Conservation (phyloP, 2,797 vertebrate species). For the Aselliscus stoliczkanus region DNA sequence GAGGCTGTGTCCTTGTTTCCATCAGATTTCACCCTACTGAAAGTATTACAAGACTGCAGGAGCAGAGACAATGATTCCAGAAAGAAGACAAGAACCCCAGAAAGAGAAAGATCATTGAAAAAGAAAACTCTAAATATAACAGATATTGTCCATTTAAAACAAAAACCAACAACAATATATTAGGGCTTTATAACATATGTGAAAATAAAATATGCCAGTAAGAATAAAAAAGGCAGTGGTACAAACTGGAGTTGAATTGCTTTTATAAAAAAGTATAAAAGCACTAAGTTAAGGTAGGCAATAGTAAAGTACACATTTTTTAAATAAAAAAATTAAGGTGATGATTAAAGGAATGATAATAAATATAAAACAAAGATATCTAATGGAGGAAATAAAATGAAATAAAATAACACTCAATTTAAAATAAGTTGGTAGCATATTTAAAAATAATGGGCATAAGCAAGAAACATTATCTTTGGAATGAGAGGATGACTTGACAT, state of each 20-base stretch:
- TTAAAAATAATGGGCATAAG: background rate
- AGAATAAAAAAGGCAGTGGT: background rate
- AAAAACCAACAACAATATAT: background rate
- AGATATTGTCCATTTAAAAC: background rate
- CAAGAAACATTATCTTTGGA: background rate
- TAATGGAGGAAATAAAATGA: background rate
- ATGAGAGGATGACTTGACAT: background rate
- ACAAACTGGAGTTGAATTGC: background rate
- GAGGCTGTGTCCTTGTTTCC: background rate
- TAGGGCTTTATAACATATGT: background rate
- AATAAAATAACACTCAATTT: background rate
- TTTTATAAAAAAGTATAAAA: background rate
- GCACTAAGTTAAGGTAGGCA: rapidly evolving
- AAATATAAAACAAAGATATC: background rate
- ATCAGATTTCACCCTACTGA: background rate
- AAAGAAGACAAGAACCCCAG: background rate
- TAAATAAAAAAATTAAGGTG: background rate
- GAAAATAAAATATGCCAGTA: background rate
- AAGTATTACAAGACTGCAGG: background rate
- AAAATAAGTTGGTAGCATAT: too few relatives aligned
- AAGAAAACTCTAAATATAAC: background rate
- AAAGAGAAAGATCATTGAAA: background rate
- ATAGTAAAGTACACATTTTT: background rate
- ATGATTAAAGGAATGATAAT: background rate
- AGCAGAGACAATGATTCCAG: background rate